A percentile compares a stretch with the other conserved stretches of the same genome.
These are phyloP conservation scores for Dichetophora obliterata DNA, from an alignment of 2,888 invertebrate genomes.

Conservation along the genomic window DNA sequence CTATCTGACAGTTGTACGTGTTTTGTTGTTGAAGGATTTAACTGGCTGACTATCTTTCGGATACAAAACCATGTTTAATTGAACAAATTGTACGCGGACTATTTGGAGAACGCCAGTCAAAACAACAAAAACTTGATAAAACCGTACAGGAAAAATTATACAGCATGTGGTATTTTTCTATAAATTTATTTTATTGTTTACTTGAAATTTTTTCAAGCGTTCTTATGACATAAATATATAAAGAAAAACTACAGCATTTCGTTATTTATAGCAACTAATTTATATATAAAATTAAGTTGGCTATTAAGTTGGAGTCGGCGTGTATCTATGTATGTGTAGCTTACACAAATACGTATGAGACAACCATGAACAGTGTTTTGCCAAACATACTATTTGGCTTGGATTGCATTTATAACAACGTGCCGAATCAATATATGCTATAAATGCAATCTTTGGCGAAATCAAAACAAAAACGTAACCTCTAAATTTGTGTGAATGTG, in stretches of 20 bases:
- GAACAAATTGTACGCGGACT: too few relatives aligned
- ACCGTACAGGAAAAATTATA: neutral
- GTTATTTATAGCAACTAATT: constrained; percentile 33
- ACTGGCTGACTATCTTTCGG: neutral
- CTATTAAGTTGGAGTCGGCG: neutral
- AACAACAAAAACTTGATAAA: neutral
- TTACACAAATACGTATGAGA: neutral
- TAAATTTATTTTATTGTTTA: neutral
- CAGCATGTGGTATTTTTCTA: neutral
- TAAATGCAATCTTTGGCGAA: too few relatives aligned
- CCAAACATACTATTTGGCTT: too few relatives aligned
- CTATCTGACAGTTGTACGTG: neutral
- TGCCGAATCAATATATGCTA: constrained; percentile 1
- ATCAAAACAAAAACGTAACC: too few relatives aligned
- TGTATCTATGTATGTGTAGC: neutral
- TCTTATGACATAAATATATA: constrained; percentile 12
- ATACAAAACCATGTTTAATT: neutral
- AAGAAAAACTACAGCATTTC: constrained; percentile 5
- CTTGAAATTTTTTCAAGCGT: neutral
- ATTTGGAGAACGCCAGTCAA: neutral
- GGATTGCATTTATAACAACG: constrained; percentile 16
- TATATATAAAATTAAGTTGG: constrained; percentile 28
- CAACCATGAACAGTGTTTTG: neutral
- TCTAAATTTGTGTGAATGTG: too few relatives aligned
- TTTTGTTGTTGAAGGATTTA: constrained; percentile 11